These are phyloP conservation scores for Liopterus haemorrhoidalis DNA, from an alignment of 2,888 invertebrate species.

Conservation along the genomic window DNA sequence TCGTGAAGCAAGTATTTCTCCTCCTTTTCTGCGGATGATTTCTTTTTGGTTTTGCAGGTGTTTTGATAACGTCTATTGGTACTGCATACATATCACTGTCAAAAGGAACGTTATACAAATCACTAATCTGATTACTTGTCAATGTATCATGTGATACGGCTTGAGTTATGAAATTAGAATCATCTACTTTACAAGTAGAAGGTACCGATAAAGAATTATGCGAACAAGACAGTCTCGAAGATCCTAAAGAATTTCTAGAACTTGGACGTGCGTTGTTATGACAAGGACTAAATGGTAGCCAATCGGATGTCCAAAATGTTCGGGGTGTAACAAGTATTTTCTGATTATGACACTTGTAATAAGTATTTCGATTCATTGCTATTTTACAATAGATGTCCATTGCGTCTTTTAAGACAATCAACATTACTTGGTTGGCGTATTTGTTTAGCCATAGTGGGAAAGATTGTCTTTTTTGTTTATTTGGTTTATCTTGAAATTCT, in stretches of 20 bases:
- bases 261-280: constrained; percentile 59
- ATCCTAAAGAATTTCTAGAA: constrained; percentile 70
- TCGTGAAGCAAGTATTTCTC: constrained; percentile 45
- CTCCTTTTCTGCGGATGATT: constrained; percentile 44
- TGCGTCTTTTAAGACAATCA: constrained; percentile 48
- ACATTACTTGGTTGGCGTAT: constrained; percentile 47
- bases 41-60: constrained; percentile 49
- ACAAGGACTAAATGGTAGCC: constrained; percentile 57
- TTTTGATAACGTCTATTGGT: constrained; percentile 73
- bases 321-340: constrained; percentile 43
- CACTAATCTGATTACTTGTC: constrained; percentile 68
- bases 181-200: constrained; percentile 69
- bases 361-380: constrained; percentile 21
- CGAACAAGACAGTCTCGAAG: constrained; percentile 74
- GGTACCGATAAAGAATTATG: constrained; percentile 72
- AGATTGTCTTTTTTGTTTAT: constrained; percentile 24
- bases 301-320: constrained; percentile 52
- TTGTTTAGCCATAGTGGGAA: constrained; percentile 40
- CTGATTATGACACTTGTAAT: constrained; percentile 38
- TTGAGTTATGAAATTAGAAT: constrained; percentile 81
- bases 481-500: constrained; percentile 69
- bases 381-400: constrained; percentile 45
- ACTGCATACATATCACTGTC: constrained; percentile 85
- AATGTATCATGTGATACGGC: constrained; percentile 83
- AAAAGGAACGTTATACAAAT: constrained; percentile 83